Percentiles rank a stretch among this genome's conserved stretches.
Evolutionary conservation across 2,888 invertebrate genomes (phyloP).

Genomic region (Epinotia nisella): DNA sequence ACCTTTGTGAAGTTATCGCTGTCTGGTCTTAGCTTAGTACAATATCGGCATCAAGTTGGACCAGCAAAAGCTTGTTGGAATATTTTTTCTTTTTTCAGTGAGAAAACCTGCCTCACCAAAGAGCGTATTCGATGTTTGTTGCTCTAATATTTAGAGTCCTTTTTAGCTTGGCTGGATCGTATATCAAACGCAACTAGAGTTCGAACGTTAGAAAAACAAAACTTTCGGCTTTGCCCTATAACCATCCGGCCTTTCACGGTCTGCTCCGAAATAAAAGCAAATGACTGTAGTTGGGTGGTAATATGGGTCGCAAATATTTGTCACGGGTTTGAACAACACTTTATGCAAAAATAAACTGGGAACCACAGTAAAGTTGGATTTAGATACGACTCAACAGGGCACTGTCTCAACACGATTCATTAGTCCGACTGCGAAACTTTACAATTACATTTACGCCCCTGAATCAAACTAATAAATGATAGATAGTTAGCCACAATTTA

Average conservation of each 20-base stretch:
- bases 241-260: conserved; percentile 9
- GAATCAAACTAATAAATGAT: conserved; percentile 15
- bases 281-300: conserved; percentile 4
- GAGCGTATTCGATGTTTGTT: background rate
- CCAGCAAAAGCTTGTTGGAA: background rate
- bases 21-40: background rate
- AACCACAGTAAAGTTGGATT: conserved; percentile 12
- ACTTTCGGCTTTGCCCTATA: conserved; percentile 23
- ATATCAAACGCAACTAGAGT: background rate
- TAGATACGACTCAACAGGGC: conserved; percentile 2
- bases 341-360: conserved; percentile 9
- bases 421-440: conserved; percentile 20
- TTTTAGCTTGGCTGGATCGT: background rate
- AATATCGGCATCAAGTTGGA: background rate
- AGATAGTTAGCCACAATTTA: background rate
- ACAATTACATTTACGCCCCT: conserved; percentile 26
- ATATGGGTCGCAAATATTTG: conserved; percentile 25
- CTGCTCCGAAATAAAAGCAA: conserved; percentile 22
- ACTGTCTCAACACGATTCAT: conserved; percentile 24
- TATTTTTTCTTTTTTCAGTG: conserved; percentile 14
- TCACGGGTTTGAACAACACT: conserved; percentile 4
- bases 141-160: background rate
- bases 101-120: background rate
- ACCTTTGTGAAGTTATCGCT: background rate
- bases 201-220: conserved; percentile 4